These are phyloP conservation scores for Xyrichtys novacula DNA, from an alignment of 2,797 vertebrate genomes.

Conservation along the genomic window DNA sequence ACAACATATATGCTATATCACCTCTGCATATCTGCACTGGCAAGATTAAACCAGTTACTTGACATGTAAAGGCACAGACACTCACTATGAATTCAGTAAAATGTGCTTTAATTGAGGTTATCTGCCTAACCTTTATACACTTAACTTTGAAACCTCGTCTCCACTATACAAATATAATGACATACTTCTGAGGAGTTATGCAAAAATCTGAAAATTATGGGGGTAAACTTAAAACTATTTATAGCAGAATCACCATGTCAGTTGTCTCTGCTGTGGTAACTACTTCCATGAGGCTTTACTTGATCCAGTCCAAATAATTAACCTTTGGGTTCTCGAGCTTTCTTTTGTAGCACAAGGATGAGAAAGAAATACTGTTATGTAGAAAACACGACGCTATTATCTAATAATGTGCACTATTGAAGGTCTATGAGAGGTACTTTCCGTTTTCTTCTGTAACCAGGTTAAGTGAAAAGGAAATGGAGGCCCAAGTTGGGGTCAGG, in stretches of 20 bases:
- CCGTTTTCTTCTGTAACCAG: constrained; percentile 52
- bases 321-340: not conserved
- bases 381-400: not conserved
- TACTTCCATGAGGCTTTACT: constrained; percentile 34
- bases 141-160: no score
- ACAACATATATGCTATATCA: constrained; percentile 12
- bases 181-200: not conserved
- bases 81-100: not conserved
- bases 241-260: constrained; percentile 49
- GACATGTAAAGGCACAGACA: constrained; percentile 6
- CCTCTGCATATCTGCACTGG: not conserved
- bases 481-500: constrained; percentile 60
- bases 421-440: constrained; percentile 37
- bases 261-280: constrained; percentile 28
- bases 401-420: not conserved
- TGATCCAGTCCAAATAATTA: not conserved
- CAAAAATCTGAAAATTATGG: constrained; percentile 15
- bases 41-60: constrained; percentile 10
- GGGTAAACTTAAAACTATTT: constrained; percentile 53
- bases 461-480: constrained; percentile 71
- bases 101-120: not conserved
- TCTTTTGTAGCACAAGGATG: not conserved
- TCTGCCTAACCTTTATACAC: no score
- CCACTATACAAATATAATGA: not conserved
- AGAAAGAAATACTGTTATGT: no score